A percentile compares a stretch with the other conserved stretches of the same genome.
phyloP scores from a whole-genome alignment of 2,797 vertebrate species.

The Coreius guichenoti region DNA sequence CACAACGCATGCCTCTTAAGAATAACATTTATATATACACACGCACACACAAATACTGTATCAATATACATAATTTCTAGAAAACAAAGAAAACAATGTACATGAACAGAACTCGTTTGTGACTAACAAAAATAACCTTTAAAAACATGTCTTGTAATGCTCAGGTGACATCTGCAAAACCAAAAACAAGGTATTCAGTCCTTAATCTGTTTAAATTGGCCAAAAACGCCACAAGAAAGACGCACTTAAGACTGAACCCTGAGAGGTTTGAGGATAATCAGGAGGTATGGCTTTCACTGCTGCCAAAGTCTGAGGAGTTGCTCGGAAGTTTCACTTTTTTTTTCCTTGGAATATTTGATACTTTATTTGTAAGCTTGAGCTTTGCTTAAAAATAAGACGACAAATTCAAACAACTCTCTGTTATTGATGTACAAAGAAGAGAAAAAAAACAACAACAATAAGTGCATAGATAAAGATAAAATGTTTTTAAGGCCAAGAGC shows the following conservation, averaged over 20 bases:
- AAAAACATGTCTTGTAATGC: conserved; percentile 61
- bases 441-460: conserved; percentile 43
- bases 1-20: conserved; percentile 59
- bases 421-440: neutral
- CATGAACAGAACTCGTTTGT: conserved; percentile 60
- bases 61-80: conserved; percentile 31
- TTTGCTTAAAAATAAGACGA: conserved; percentile 5
- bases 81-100: conserved; percentile 61
- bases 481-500: neutral
- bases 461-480: conserved; percentile 49
- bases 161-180: conserved; percentile 30
- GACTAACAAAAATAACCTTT: conserved; percentile 39
- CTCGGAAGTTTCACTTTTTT: conserved; percentile 15
- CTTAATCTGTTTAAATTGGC: conserved; percentile 38
- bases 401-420: conserved; percentile 2
- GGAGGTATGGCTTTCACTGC: conserved; percentile 58
- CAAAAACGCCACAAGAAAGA: neutral
- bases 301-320: conserved; percentile 59
- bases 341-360: conserved; percentile 23
- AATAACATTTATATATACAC: conserved; percentile 66
- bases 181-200: neutral
- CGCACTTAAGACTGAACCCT: conserved; percentile 68
- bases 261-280: conserved; percentile 64
- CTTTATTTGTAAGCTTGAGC: conserved; percentile 43
- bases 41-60: conserved; percentile 58